A percentile compares a stretch with the other conserved stretches of the same genome.
Evolutionary conservation across 2,113 vertebrate species (phyloP).

Genomic region (Cyprinodon brontotheroides): DNA sequence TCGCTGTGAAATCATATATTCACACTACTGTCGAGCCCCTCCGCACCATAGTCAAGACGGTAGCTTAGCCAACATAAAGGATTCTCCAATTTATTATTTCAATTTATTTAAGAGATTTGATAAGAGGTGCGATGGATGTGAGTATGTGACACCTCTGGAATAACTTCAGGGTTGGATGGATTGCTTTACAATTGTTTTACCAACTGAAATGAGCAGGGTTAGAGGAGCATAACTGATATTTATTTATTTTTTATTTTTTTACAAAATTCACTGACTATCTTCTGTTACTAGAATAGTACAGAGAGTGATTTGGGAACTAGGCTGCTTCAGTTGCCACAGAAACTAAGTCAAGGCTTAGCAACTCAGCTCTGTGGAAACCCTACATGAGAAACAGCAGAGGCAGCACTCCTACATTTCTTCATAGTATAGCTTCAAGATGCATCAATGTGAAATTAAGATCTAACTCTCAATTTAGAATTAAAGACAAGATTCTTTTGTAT

Average conservation of each 20-base stretch:
- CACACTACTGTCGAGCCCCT: too few species aligned
- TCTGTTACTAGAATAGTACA: slow-evolving; percentile 26
- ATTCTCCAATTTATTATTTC: background rate
- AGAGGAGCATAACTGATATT: too few species aligned
- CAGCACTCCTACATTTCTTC: background rate
- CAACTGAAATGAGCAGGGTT: background rate
- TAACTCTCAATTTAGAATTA: background rate
- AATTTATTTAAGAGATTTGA: too few species aligned
- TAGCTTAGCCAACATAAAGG: background rate
- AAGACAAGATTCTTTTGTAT: background rate
- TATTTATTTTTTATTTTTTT: too few species aligned
- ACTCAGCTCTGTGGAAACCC: slow-evolving; percentile 1
- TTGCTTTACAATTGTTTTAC: background rate
- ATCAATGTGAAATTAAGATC: background rate
- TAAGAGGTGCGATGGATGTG: background rate
- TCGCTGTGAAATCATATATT: too few species aligned
- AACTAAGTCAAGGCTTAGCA: slow-evolving; percentile 11
- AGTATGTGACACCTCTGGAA: background rate
- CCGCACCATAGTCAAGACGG: too few species aligned
- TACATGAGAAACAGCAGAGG: background rate
- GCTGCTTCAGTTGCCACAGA: slow-evolving; percentile 22
- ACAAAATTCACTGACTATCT: background rate
- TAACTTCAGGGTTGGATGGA: background rate
- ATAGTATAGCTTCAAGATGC: background rate
- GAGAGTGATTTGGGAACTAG: slow-evolving; percentile 1